Conservation (phyloP, 2,113 vertebrate species). For the Aegotheles bennettii region DNA sequence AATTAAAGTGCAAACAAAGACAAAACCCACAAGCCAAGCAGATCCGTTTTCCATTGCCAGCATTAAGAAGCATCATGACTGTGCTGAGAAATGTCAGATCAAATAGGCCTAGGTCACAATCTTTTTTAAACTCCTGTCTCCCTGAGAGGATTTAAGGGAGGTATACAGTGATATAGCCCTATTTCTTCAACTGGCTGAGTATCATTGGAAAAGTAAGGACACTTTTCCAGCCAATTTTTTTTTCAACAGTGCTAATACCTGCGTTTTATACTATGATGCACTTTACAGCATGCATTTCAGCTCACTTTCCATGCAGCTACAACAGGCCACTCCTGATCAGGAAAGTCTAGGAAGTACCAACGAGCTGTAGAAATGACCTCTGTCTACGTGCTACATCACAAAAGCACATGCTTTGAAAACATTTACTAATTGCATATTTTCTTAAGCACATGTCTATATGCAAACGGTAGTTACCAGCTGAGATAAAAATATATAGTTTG, state of each 20-base stretch:
- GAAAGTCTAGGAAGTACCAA: not conserved
- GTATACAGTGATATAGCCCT: constrained; percentile 62
- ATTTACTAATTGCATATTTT: not conserved
- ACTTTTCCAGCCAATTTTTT: constrained; percentile 43
- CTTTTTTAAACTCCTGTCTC: constrained; percentile 56
- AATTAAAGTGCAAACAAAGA: constrained; percentile 73
- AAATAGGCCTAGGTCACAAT: constrained; percentile 46
- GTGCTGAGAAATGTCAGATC: constrained; percentile 29
- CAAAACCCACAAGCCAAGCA: constrained; percentile 46
- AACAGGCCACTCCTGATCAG: not conserved
- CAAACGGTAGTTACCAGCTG: not conserved
- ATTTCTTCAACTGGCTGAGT: constrained; percentile 56
- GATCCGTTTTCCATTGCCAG: constrained; percentile 2
- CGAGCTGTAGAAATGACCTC: not conserved
- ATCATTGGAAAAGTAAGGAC: constrained; percentile 52
- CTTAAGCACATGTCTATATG: not conserved
- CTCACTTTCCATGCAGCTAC: constrained; percentile 3
- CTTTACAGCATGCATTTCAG: not conserved
- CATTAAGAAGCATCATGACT: constrained; percentile 18
- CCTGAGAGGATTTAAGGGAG: constrained; percentile 70
- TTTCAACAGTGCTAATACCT: constrained; percentile 35
- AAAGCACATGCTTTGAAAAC: constrained; percentile 13
- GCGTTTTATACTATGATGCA: not conserved
- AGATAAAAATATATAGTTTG: not conserved
- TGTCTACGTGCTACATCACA: not conserved